Evolutionary conservation across 1,140 invertebrate genomes (phyloP).

Genomic region (Lasioglossum baleicum): DNA sequence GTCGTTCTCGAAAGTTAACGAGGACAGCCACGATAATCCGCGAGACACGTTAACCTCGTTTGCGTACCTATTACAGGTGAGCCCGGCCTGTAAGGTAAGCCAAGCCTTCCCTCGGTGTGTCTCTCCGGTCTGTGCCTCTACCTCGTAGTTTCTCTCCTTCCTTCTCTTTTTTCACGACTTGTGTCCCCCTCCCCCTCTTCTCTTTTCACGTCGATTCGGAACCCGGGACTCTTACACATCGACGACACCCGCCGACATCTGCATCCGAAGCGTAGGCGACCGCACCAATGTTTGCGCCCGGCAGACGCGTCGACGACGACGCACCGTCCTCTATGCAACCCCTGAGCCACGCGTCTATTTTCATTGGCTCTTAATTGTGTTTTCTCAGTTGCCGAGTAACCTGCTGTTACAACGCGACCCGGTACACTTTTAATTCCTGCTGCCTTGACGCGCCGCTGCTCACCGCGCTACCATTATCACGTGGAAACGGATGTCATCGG

Average conservation of each 20-base stretch:
- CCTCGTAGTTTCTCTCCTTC: background rate
- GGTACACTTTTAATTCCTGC: slow-evolving; percentile 18
- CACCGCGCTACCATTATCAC: too few species aligned
- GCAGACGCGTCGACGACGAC: too few species aligned
- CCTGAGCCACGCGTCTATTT: slow-evolving; percentile 53
- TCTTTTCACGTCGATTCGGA: background rate
- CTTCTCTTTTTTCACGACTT: background rate
- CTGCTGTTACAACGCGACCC: slow-evolving; percentile 8
- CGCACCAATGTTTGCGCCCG: slow-evolving; percentile 34
- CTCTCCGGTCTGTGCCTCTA: background rate
- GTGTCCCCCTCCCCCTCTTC: background rate
- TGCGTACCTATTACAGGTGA: background rate
- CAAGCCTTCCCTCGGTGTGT: background rate
- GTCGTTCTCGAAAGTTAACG: slow-evolving; percentile 12
- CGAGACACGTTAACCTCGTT: slow-evolving; percentile 19
- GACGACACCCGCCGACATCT: slow-evolving; percentile 14
- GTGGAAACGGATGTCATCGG: too few species aligned
- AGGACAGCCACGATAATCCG: background rate
- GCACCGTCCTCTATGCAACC: slow-evolving; percentile 8
- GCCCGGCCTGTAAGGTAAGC: background rate
- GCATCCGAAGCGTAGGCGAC: slow-evolving; percentile 25
- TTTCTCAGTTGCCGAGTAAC: slow-evolving; percentile 58
- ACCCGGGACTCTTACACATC: background rate
- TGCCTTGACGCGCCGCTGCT: too few species aligned
- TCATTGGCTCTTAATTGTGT: slow-evolving; percentile 48